phyloP scores from a whole-genome alignment of 64 coral and sea anemone species.

The Montipora sp. region DNA sequence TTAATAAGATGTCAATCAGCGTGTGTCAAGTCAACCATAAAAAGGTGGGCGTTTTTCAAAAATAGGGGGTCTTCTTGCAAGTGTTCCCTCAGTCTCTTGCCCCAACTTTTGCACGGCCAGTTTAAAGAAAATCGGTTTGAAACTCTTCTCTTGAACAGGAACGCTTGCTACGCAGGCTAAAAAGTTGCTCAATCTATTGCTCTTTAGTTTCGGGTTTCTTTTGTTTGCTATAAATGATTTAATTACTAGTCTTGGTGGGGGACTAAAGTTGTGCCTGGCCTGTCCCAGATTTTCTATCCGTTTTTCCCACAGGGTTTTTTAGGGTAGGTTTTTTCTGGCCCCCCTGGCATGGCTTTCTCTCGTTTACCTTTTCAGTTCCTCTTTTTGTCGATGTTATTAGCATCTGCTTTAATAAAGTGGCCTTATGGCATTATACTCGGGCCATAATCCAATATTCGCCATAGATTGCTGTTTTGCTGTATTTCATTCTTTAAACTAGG shows the following conservation, averaged over 20 bases:
- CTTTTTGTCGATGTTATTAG: neutral
- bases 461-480: conserved; percentile 15
- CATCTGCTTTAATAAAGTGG: conserved; percentile 1
- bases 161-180: no score
- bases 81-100: no score
- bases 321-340: conserved; percentile 29
- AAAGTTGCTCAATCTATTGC: neutral
- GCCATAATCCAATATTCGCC: conserved; percentile 11
- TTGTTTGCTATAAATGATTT: neutral
- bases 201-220: neutral
- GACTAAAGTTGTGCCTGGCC: neutral
- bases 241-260: neutral
- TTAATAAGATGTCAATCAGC: no score
- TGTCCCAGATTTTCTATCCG: conserved; percentile 22
- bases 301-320: conserved; percentile 50
- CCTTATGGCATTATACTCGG: neutral
- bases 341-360: conserved; percentile 24
- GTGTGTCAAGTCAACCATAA: no score
- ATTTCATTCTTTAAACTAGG: conserved; percentile 23
- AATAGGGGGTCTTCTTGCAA: no score
- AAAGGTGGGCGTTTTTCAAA: no score
- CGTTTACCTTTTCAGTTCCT: conserved; percentile 5
- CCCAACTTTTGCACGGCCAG: no score
- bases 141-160: no score
- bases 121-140: no score